These are phyloP conservation scores for Lycia hirtaria DNA, from an alignment of 2,888 invertebrate species.

Conservation along the genomic window DNA sequence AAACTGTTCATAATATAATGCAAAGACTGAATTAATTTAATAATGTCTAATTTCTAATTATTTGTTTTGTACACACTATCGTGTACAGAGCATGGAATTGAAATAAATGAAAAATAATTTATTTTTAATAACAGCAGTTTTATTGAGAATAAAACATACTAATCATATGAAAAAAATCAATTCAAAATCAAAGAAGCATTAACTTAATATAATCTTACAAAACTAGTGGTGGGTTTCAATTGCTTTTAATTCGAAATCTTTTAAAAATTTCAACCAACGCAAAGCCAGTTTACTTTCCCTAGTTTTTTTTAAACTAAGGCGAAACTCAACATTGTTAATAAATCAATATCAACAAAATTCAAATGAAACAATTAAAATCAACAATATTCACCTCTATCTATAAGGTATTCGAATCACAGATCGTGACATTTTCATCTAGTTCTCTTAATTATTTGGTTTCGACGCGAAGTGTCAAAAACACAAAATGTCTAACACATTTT, in stretches of 20 bases:
- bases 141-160: slow-evolving; percentile 48
- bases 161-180: slow-evolving; percentile 37
- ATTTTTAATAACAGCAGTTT: slow-evolving; percentile 72
- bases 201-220: slow-evolving; percentile 2
- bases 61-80: slow-evolving; percentile 68
- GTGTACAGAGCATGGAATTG: slow-evolving; percentile 63
- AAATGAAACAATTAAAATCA: slow-evolving; percentile 26
- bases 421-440: slow-evolving; percentile 23
- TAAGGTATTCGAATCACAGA: slow-evolving; percentile 29
- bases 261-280: not conserved
- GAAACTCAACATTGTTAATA: not conserved
- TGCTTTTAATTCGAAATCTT: not conserved
- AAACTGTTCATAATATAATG: slow-evolving; percentile 76
- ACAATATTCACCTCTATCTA: slow-evolving; percentile 22
- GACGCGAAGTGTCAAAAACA: no score
- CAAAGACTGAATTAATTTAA: slow-evolving; percentile 81
- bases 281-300: not conserved
- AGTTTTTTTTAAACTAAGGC: slow-evolving; percentile 4
- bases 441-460: slow-evolving; percentile 25
- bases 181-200: slow-evolving; percentile 4
- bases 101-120: slow-evolving; percentile 77
- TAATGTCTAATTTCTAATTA: slow-evolving; percentile 61
- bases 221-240: slow-evolving; percentile 18
- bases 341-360: slow-evolving; percentile 18
- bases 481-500: no score